Evolutionary conservation across 1,140 invertebrate species (phyloP).

Genomic region (Hydropsyche tenuis): DNA sequence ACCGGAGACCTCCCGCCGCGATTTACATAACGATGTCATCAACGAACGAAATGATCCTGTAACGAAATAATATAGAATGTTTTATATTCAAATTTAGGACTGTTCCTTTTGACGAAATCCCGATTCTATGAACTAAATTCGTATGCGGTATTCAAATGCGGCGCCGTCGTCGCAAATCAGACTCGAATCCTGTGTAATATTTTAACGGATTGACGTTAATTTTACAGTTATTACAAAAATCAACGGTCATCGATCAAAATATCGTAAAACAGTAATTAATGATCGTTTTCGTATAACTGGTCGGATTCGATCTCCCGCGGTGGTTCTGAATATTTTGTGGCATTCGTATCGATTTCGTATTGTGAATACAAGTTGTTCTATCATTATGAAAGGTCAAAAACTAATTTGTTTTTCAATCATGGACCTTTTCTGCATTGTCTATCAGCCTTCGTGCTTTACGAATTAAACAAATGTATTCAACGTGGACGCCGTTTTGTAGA

Average conservation of each 20-base stretch:
- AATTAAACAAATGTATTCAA: slow-evolving; percentile 19
- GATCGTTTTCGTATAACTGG: no score
- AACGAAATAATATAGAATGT: background rate
- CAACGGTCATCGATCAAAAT: no score
- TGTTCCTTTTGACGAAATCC: background rate
- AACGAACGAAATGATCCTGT: background rate
- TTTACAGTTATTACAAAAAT: no score
- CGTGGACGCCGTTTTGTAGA: no score
- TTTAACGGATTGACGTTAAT: no score
- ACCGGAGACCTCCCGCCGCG: slow-evolving; percentile 18
- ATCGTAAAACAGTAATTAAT: no score
- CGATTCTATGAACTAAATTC: no score
- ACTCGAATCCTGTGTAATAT: no score
- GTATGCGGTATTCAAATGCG: background rate
- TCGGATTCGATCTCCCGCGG: no score
- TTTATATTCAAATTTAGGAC: background rate
- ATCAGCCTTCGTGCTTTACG: background rate
- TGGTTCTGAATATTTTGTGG: no score
- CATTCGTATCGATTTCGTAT: no score
- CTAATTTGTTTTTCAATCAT: background rate
- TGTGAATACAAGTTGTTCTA: no score
- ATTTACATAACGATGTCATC: slow-evolving; percentile 30
- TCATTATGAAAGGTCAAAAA: slow-evolving; percentile 19
- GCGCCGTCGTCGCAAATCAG: background rate
- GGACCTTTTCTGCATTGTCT: background rate